Base-by-base conservation (phyloP, 2,888 invertebrate species). In the Drosophila anomalata region DNA sequence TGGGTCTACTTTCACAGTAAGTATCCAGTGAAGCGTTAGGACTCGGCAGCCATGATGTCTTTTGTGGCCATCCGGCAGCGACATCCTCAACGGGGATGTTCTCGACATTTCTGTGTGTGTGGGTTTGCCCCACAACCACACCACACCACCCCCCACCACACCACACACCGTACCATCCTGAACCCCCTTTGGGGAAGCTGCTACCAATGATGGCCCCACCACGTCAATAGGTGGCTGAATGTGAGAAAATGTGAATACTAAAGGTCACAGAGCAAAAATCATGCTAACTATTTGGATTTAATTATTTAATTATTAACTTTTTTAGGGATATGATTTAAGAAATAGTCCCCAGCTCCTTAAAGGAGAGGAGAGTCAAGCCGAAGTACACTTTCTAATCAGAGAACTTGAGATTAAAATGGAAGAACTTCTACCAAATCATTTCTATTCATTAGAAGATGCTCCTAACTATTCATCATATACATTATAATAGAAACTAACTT, bases 31-130 rank as follows among this genome's bases (percentile, higher is more conserved):
- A 73, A 73, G 73, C 73, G 73, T 73, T 66, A 73, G 78, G 78
- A 85, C 77, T 54, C 78, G 88, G 90, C 88, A 89, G 87, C 90
- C 90, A 89, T 89, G 82, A 87, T 88, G 89, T 88, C 87, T 87
- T 88, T 89, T 87, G 89, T 87, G 86, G 86, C 86, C 89, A 89
- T 86, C 89, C 74, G 87, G 79, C 61, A 72, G 48, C 76, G 76
- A 75, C 78, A 66, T 78, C 55, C 85, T 65, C 85, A 73, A 70
- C 67, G 73, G 78, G 89, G 87, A 84, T 78, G 87, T 82, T 77
- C 73, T 11, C 22, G 22, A 12, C 48, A 54, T 26, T 44, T 55
- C 48, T 26, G 14, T 47, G 51, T 59, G 61, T 36, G 55, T 47
- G 47, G 9, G 29, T 12, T 20, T 14, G 47, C 31, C n/a, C 29